phyloP scores from a whole-genome alignment of 2,888 invertebrate species.

The Caenorhabditis imperialis region DNA sequence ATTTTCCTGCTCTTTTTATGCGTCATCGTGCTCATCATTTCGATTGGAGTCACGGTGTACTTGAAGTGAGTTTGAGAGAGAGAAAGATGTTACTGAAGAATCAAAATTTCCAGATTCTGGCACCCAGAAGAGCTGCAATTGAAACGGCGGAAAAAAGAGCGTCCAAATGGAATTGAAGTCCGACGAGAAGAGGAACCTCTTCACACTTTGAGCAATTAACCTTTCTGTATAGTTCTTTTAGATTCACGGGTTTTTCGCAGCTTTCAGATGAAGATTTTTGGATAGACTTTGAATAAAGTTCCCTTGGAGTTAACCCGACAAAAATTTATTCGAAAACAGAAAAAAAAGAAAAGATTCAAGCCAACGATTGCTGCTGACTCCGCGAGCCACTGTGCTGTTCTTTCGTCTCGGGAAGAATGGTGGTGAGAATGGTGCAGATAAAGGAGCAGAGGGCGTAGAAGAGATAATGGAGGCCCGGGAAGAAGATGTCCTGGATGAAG shows the following conservation, averaged over 20 bases:
- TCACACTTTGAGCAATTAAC: constrained; percentile 28
- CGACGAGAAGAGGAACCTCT: constrained; percentile 41
- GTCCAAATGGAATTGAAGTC: constrained; percentile 14
- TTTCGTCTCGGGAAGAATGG: constrained; percentile 57
- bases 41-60: constrained; percentile 60
- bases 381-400: constrained; percentile 21
- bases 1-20: constrained; percentile 60
- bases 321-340: constrained; percentile 5
- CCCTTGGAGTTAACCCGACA: too few species aligned
- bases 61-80: constrained; percentile 33
- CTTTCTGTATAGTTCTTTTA: too few species aligned
- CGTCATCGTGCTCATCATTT: constrained; percentile 56
- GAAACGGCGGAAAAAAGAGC: constrained; percentile 44
- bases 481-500: constrained; percentile 49
- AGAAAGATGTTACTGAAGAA: neutral
- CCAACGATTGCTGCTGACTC: constrained; percentile 55
- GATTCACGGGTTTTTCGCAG: too few species aligned
- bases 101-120: constrained; percentile 39
- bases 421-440: constrained; percentile 51
- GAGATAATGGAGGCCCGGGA: constrained; percentile 46
- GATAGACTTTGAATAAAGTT: too few species aligned
- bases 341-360: constrained; percentile 22
- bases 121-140: constrained; percentile 39
- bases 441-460: constrained; percentile 53
- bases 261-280: too few species aligned